Percentiles rank a stretch among this genome's conserved stretches.
phyloP scores from a whole-genome alignment of 2,797 vertebrate species.

The Amazona ochrocephala region DNA sequence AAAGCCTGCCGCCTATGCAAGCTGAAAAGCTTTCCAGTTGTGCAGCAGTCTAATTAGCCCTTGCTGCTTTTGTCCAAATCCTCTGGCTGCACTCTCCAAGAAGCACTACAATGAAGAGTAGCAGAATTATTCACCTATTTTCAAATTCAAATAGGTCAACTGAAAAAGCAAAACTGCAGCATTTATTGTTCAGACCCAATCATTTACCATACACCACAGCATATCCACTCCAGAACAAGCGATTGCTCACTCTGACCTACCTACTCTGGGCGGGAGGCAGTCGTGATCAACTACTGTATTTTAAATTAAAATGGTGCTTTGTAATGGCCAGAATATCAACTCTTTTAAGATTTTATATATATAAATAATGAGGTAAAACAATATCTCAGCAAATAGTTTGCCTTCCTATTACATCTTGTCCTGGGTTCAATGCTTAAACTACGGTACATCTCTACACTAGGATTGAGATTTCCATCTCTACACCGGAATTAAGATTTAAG shows the following conservation, averaged over 20 bases:
- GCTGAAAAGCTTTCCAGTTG: not conserved
- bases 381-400: not conserved
- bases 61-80: not conserved
- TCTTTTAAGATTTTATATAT: not conserved
- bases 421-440: not conserved
- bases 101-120: not conserved
- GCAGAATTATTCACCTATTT: not conserved
- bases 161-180: not conserved
- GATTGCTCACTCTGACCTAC: not conserved
- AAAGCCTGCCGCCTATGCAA: not conserved
- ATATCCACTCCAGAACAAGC: not conserved
- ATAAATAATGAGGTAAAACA: not conserved
- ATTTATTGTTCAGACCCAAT: not conserved
- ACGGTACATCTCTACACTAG: not conserved
- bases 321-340: not conserved
- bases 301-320: not conserved
- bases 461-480: constrained; percentile 28
- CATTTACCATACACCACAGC: fast-evolving
- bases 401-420: constrained; percentile 17
- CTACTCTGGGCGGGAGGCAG: not conserved
- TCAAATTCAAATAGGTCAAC: not conserved
- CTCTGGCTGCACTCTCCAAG: not conserved
- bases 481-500: constrained; percentile 49
- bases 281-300: not conserved
- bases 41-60: not conserved